A percentile compares a stretch with the other conserved stretches of the same genome.
Conservation (phyloP, 2,888 invertebrate species). For the Cephus pygmeus region DNA sequence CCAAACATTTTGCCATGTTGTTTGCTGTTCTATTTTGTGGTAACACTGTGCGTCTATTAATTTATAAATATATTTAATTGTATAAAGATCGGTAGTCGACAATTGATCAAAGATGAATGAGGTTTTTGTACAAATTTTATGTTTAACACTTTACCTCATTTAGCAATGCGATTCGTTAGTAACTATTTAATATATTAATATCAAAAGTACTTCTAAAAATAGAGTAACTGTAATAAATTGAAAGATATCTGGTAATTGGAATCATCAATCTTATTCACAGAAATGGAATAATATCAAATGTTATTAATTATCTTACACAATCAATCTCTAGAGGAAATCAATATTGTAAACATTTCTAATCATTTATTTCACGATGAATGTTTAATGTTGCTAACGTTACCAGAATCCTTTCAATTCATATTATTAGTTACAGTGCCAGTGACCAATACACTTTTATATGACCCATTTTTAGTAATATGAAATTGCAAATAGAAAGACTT, state of each 20-base stretch:
- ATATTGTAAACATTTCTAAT: neutral
- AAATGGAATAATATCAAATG: neutral
- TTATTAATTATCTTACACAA: neutral
- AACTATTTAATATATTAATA: conserved; percentile 10
- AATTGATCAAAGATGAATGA: conserved; percentile 12
- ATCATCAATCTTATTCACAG: neutral
- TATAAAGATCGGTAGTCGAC: conserved; percentile 9
- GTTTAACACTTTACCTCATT: conserved; percentile 18
- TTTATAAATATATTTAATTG: conserved; percentile 10
- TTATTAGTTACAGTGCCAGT: neutral
- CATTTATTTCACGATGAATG: neutral
- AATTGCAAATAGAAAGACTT: conserved; percentile 19
- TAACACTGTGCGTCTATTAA: neutral
- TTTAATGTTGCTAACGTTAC: conserved; percentile 6
- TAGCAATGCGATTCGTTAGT: conserved; percentile 6
- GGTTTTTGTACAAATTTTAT: conserved; percentile 18
- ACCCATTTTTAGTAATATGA: neutral
- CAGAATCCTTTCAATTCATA: conserved; percentile 17
- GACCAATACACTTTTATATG: conserved; percentile 12
- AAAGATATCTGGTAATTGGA: conserved; percentile 17
- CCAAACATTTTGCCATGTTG: neutral
- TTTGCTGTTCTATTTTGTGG: neutral
- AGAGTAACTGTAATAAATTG: conserved; percentile 12
- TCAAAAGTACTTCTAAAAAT: neutral
- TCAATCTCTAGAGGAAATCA: neutral